Conservation (phyloP, 2,888 invertebrate genomes). For the Drosophila nigricruria region DNA sequence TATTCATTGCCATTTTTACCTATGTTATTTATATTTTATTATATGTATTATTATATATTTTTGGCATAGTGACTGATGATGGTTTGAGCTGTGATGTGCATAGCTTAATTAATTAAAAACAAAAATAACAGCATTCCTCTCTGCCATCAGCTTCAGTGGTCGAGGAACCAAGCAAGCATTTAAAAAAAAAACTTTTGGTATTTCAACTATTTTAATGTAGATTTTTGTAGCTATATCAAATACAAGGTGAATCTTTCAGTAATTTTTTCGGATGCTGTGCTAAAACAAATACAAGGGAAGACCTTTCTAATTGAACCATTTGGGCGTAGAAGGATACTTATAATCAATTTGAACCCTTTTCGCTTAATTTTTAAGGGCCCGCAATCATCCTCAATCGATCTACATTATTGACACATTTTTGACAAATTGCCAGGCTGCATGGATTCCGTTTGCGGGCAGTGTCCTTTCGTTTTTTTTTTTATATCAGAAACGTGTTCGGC, state of each 20-base stretch:
- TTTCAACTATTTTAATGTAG: conserved; percentile 9
- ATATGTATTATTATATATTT: not conserved
- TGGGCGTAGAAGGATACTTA: conserved; percentile 25
- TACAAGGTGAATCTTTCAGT: conserved; percentile 12
- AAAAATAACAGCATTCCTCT: too few species aligned
- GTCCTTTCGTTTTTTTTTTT: conserved; percentile 43
- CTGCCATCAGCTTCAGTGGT: not conserved
- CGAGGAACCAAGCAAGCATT: too few species aligned
- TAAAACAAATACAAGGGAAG: conserved; percentile 9
- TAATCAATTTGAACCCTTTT: conserved; percentile 65
- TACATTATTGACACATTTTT: conserved; percentile 81
- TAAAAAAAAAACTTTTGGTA: conserved; percentile 2
- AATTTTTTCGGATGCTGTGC: not conserved
- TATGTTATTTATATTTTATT: not conserved
- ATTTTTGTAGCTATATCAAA: conserved; percentile 10
- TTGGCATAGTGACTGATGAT: not conserved
- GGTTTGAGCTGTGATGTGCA: not conserved
- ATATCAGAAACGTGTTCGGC: conserved; percentile 68
- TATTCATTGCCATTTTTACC: not conserved
- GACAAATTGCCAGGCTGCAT: conserved; percentile 73
- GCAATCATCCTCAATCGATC: conserved; percentile 68
- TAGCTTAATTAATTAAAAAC: not conserved
- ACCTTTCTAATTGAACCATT: conserved; percentile 28
- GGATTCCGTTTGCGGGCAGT: conserved; percentile 51
- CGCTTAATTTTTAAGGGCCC: conserved; percentile 55